These are phyloP conservation scores for Meleagris gallopavo DNA, from an alignment of 2,113 vertebrate species.

Conservation along the genomic window DNA sequence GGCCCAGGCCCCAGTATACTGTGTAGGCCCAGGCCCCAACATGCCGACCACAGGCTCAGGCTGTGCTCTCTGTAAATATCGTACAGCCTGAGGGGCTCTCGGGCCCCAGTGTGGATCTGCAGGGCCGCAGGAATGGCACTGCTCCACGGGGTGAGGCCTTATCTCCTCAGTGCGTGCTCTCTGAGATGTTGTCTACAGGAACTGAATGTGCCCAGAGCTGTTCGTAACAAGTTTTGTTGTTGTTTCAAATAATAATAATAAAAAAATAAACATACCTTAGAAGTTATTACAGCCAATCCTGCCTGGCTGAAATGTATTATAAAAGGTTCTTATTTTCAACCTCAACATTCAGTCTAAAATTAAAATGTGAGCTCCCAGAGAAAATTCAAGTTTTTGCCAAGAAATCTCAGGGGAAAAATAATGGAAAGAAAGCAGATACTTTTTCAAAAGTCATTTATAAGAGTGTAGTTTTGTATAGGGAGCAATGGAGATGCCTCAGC, in stretches of 20 bases:
- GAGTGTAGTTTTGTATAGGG: neutral
- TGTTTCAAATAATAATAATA: neutral
- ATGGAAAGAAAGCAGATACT: neutral
- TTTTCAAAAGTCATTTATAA: neutral
- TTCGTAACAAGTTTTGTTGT: neutral
- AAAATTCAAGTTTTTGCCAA: neutral
- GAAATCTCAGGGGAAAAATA: neutral
- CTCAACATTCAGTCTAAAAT: neutral
- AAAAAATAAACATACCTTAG: neutral
- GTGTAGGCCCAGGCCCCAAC: neutral
- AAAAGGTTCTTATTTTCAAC: neutral
- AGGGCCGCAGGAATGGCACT: neutral
- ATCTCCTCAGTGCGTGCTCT: neutral
- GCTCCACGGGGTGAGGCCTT: neutral
- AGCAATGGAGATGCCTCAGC: neutral
- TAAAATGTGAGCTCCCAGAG: slow-evolving; percentile 18
- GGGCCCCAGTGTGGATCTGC: neutral
- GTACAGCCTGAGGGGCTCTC: neutral
- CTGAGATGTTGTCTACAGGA: neutral
- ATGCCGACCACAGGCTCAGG: neutral
- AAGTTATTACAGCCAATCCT: neutral
- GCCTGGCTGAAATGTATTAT: neutral
- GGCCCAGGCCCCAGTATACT: no score
- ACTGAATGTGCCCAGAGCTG: neutral
- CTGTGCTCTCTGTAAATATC: slow-evolving; percentile 6